Conservation (phyloP, 2,113 vertebrate species). For the Circaetus cinerascens region DNA sequence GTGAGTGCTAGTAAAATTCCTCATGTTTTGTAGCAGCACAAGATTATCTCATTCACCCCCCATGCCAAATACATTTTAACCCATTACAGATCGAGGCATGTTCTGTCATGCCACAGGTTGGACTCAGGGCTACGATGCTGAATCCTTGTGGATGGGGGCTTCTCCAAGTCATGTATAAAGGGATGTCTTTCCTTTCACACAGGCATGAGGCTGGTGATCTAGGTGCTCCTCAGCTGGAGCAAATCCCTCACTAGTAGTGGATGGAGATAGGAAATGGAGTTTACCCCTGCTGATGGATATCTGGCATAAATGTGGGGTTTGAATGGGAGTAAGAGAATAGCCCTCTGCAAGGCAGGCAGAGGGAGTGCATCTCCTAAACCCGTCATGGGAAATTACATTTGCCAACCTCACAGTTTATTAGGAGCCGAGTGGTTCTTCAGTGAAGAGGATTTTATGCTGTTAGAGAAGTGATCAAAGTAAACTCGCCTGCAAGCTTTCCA, state of each 20-base stretch:
- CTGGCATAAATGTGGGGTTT: not conserved
- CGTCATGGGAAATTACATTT: rapidly evolving
- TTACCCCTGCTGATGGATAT: not conserved
- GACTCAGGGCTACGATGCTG: not conserved
- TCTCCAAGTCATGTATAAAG: not conserved
- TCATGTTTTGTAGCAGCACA: not conserved
- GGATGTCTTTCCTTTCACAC: not conserved
- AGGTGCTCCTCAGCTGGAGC: not conserved
- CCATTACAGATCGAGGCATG: rapidly evolving
- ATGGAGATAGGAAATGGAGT: not conserved
- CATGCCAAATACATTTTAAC: not conserved
- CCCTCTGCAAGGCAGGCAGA: not conserved
- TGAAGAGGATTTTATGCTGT: not conserved
- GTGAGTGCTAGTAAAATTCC: not conserved
- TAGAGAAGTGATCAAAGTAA: not conserved
- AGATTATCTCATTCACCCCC: not conserved
- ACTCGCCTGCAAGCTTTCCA: not conserved
- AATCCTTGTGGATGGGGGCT: not conserved
- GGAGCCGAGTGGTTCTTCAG: not conserved
- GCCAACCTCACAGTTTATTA: not conserved
- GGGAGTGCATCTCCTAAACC: not conserved
- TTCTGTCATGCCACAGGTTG: not conserved
- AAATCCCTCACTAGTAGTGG: not conserved
- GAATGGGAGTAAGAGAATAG: not conserved
- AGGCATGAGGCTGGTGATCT: not conserved